Evolutionary conservation across 2,888 invertebrate genomes (phyloP), one percentile per base, ranked within the genome.

Genomic region (Andrena flavipes): DNA sequence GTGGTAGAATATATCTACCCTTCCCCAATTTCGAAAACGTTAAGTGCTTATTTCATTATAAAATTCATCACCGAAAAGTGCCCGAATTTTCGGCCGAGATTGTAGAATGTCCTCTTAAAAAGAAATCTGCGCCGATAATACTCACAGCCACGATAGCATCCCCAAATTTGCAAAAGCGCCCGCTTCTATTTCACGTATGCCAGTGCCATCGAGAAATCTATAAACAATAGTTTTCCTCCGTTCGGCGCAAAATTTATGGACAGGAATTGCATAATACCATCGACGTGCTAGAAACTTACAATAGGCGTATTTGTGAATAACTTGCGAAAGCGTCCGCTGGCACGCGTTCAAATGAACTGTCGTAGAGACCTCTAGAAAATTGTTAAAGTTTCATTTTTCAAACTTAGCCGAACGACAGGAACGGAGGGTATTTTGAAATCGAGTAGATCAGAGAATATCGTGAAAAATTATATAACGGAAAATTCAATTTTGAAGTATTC

Each of bases 91-190:
- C 33, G 2, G 8, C 8, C 33, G 33, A 33, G 33, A 33, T 33
- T 33, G 33, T 8, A 33, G 2, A 33, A 33, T 8, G 33, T 33
- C 33, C 33, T 33, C 33, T 13, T 42, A 42, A 42, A 42, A 13
- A 42, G 42, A 42, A 42, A 29, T 3, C 6, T 2, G 0, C 3
- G 48, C 13, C 23, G 68, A 16, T 30, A 29, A 42, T 93, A 94
- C 95, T 93, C 88, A 95, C 95, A 94, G 94, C 94, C 92, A 94
- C 90, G 85, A 91, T 90, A 94, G 94, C 90, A 87, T 42, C 2
- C 69, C 71, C 74, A 92, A 92, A 63, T 90, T 86, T 4, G 48
- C 51, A 59, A 93, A 93, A 29, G 85, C 83, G 1, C 87, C 87
- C 20, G 81, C 65, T 74, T 91, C 90, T 62, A 93, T 67, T 3